Evolutionary conservation across 2,888 invertebrate genomes (phyloP).

Genomic region (Pelosia muscerda): DNA sequence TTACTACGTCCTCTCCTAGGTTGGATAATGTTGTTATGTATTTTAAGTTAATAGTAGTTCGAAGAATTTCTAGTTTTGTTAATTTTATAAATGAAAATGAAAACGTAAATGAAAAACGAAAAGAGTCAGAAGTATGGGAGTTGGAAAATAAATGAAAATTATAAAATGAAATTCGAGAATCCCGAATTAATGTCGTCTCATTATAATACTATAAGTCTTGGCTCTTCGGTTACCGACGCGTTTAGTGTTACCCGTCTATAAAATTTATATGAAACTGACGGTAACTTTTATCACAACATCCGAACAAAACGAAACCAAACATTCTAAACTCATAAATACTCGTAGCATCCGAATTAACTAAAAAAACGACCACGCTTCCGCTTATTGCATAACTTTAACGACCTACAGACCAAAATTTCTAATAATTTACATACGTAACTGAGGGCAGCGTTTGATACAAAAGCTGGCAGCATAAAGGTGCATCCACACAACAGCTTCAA

Average conservation of each 20-base stretch:
- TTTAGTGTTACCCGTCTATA: too few relatives aligned
- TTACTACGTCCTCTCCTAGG: too few relatives aligned
- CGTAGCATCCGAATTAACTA: background rate
- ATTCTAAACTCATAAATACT: conserved; percentile 7
- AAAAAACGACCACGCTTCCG: background rate
- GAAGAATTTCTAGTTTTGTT: too few relatives aligned
- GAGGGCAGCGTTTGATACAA: background rate
- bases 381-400: background rate
- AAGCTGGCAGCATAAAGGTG: background rate
- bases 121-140: too few relatives aligned
- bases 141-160: too few relatives aligned
- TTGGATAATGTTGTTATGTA: too few relatives aligned
- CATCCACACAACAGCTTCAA: background rate
- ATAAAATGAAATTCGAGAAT: too few relatives aligned
- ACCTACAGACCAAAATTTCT: background rate
- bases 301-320: background rate
- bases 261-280: background rate
- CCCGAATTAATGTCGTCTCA: background rate
- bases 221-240: background rate
- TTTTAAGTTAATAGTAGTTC: too few relatives aligned
- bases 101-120: too few relatives aligned
- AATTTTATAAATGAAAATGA: too few relatives aligned
- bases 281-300: background rate
- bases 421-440: conserved; percentile 12
- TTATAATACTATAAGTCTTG: too few relatives aligned